Conservation (phyloP, 2,797 vertebrate species). For the Brachyrhaphis roseni region DNA sequence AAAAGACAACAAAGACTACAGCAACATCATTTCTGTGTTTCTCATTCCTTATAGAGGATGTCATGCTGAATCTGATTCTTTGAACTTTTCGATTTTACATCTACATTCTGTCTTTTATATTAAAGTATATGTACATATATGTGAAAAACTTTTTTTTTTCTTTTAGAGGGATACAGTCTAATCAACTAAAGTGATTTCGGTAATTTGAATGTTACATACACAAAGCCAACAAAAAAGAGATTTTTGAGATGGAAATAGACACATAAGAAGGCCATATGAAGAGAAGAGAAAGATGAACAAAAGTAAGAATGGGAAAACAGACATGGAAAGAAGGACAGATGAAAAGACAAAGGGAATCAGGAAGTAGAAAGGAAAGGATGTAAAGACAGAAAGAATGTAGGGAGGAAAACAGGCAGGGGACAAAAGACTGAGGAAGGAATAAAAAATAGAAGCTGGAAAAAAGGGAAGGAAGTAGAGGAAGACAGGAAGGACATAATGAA, state of each 20-base stretch:
- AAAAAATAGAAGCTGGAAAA: not conserved
- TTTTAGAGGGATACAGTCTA: not conserved
- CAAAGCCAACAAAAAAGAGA: not conserved
- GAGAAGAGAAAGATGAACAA: not conserved
- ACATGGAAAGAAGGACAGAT: not conserved
- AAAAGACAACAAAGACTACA: slow-evolving; percentile 47
- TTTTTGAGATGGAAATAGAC: not conserved
- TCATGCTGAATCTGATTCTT: slow-evolving; percentile 40
- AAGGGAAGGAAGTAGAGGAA: not conserved
- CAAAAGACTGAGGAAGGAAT: not conserved
- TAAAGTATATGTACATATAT: not conserved
- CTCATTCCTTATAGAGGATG: not conserved
- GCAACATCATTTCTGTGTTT: not conserved
- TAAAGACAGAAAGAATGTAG: not conserved
- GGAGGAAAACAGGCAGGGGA: not conserved
- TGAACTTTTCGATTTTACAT: slow-evolving; percentile 26
- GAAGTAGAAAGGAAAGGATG: not conserved
- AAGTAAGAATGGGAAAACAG: not conserved
- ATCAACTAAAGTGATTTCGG: not conserved
- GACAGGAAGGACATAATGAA: not conserved
- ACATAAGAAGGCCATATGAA: not conserved
- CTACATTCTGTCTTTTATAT: not conserved
- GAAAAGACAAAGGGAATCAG: not conserved
- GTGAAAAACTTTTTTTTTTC: not conserved
- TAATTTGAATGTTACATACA: not conserved